These are phyloP conservation scores for Sebastes baramenuke DNA, from an alignment of 2,797 vertebrate genomes.

Conservation along the genomic window DNA sequence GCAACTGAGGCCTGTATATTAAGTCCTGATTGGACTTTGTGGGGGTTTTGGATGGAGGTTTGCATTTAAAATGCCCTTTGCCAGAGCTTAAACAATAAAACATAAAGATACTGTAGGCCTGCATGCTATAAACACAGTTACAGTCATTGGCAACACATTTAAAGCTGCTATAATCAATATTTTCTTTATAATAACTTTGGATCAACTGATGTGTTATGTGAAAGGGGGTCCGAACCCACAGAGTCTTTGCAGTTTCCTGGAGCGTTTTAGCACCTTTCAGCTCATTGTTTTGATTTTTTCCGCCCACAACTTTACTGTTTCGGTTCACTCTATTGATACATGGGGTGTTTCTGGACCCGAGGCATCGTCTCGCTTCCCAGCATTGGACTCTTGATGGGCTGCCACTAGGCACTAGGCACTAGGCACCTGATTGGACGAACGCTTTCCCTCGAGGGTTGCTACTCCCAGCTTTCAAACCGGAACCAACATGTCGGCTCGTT, in stretches of 20 bases:
- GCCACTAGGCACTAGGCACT: too few species aligned
- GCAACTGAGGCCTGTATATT: constrained; percentile 18
- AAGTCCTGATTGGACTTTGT: constrained; percentile 24
- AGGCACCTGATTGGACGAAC: too few species aligned
- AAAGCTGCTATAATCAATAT: background rate
- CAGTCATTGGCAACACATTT: background rate
- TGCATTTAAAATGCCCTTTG: background rate
- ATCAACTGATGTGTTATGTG: background rate
- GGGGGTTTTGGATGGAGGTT: background rate
- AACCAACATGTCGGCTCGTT: too few species aligned
- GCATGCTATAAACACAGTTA: background rate
- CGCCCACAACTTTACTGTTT: background rate
- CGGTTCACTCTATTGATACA: background rate
- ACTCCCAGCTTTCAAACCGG: too few species aligned
- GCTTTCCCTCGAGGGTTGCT: too few species aligned
- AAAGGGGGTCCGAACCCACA: background rate
- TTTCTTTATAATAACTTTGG: background rate
- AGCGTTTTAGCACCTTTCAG: background rate
- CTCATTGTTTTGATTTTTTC: background rate
- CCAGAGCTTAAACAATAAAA: background rate
- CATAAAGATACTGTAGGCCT: background rate
- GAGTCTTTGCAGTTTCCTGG: background rate
- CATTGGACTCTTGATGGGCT: too few species aligned
- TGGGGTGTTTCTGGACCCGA: too few species aligned
- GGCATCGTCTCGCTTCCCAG: too few species aligned